Conservation (phyloP, 92 coral and sea anemone species). For the Metridium senile region DNA sequence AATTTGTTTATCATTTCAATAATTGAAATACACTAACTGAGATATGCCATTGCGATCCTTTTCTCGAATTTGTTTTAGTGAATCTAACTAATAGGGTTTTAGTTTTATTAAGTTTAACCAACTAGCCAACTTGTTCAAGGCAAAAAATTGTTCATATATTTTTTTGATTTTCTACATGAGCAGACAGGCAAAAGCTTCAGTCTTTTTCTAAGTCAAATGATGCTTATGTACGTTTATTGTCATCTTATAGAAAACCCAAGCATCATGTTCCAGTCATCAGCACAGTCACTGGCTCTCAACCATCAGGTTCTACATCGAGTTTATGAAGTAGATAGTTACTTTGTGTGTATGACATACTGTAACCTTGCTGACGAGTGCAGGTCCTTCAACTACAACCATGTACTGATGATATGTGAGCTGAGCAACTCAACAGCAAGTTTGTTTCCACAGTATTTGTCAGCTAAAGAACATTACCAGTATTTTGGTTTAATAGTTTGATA, state of each 20-base stretch:
- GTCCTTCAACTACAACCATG: slow-evolving; percentile 21
- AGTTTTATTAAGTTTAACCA: too few relatives aligned
- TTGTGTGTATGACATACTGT: slow-evolving; percentile 10
- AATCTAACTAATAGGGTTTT: too few relatives aligned
- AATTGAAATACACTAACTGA: too few relatives aligned
- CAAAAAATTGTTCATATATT: too few relatives aligned
- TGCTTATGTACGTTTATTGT: background rate
- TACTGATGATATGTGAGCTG: slow-evolving; percentile 15
- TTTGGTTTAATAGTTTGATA: background rate
- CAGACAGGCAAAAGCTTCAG: too few relatives aligned
- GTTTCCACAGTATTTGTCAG: background rate
- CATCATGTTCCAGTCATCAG: slow-evolving; percentile 10
- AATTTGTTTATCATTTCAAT: too few relatives aligned
- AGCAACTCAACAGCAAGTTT: slow-evolving; percentile 1
- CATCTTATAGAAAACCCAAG: slow-evolving; percentile 8
- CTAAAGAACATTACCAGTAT: slow-evolving; percentile 4
- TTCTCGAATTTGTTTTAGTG: too few relatives aligned
- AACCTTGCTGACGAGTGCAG: background rate
- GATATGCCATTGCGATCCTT: too few relatives aligned
- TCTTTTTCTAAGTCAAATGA: background rate
- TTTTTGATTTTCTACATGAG: too few relatives aligned
- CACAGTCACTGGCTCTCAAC: background rate
- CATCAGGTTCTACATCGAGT: background rate
- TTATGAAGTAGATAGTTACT: background rate
- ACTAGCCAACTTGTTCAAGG: too few relatives aligned